phyloP scores from a whole-genome alignment of 1,140 invertebrate species.

The Zeugodacus cucurbitae region DNA sequence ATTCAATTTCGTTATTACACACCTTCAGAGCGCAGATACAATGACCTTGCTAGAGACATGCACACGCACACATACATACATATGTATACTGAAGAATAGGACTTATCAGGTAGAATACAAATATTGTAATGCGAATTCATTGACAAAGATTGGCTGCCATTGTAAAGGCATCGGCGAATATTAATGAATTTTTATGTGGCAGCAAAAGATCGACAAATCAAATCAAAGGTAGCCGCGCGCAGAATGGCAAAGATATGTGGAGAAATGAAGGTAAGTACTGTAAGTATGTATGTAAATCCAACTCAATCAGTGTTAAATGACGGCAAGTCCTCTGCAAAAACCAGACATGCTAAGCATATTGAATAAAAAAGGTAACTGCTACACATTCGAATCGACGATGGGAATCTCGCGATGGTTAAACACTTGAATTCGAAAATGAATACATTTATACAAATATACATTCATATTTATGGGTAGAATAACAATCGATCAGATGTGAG shows the following conservation, averaged over 20 bases:
- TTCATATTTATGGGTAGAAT: neutral
- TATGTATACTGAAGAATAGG: neutral
- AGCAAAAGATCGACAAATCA: neutral
- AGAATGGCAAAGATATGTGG: neutral
- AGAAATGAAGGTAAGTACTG: neutral
- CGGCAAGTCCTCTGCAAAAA: neutral
- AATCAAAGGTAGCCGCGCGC: neutral
- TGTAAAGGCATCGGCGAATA: neutral
- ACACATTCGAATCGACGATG: neutral
- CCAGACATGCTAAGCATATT: neutral
- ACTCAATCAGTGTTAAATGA: neutral
- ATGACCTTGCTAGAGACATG: neutral
- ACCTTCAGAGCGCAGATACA: neutral
- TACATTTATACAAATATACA: neutral
- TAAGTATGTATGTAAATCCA: neutral
- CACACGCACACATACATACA: neutral
- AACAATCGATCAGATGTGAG: neutral
- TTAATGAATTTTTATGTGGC: constrained; percentile 1
- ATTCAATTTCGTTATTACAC: neutral
- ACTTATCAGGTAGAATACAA: neutral
- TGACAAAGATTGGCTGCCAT: neutral
- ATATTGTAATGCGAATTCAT: constrained; percentile 28
- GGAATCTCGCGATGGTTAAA: neutral
- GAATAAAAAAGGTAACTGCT: neutral
- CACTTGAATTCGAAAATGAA: neutral